A percentile compares a stretch with the other conserved stretches of the same genome.
Conservation (phyloP, 2,797 vertebrate species). For the Hybognathus amarus region DNA sequence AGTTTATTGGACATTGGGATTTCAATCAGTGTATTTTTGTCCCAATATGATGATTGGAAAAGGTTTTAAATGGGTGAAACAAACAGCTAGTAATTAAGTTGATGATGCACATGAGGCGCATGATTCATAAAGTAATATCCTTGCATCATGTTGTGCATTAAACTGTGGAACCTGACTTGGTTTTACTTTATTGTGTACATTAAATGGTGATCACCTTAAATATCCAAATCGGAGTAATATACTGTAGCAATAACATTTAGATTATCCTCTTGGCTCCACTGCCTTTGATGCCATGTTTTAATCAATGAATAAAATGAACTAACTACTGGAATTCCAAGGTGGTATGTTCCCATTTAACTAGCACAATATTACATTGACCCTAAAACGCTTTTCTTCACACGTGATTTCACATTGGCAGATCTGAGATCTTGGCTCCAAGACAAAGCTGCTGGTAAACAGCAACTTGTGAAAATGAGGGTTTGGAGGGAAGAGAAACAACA, state of each 20-base stretch:
- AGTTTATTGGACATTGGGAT: neutral
- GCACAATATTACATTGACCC: constrained; percentile 70
- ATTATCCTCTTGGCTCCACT: neutral
- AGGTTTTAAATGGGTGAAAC: neutral
- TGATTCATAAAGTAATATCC: neutral
- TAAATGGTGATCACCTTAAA: neutral
- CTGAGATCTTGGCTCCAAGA: constrained; percentile 62
- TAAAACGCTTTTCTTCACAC: constrained; percentile 71
- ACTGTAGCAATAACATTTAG: constrained; percentile 4
- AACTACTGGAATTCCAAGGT: constrained; percentile 53
- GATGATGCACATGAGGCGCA: neutral
- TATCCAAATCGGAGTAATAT: neutral
- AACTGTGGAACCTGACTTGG: neutral
- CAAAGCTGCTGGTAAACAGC: constrained; percentile 66
- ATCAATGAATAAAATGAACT: constrained; percentile 16
- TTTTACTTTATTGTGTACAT: neutral
- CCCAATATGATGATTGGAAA: neutral
- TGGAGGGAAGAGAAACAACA: constrained; percentile 54
- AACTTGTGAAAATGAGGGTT: constrained; percentile 59
- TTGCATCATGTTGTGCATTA: neutral
- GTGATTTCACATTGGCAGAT: constrained; percentile 70
- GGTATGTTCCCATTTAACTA: constrained; percentile 63
- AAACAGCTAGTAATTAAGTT: neutral
- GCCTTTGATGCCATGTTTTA: neutral
- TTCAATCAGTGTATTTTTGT: neutral